Evolutionary conservation across 1,140 invertebrate genomes (phyloP).

Genomic region (Macrobrachium nipponense): DNA sequence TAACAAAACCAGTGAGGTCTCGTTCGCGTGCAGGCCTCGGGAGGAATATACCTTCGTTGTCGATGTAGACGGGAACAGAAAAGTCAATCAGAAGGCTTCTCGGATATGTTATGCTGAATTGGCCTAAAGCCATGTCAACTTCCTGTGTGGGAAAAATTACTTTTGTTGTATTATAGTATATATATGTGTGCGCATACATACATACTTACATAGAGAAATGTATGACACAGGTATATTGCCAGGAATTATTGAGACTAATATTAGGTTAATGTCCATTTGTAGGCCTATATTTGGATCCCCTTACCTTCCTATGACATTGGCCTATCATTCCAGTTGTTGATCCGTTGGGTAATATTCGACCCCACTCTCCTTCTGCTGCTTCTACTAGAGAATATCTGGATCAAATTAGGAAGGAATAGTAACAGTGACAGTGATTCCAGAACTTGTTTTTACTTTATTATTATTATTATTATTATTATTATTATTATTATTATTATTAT

Average conservation of each 20-base stretch:
- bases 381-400: not conserved
- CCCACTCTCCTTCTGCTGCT: constrained; percentile 1
- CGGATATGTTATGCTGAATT: constrained; percentile 2
- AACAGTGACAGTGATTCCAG: not conserved
- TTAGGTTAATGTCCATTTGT: too few relatives aligned
- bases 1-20: not conserved
- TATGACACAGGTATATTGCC: too few relatives aligned
- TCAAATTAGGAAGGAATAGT: too few relatives aligned
- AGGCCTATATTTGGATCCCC: not conserved
- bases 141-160: not conserved
- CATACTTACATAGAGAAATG: too few relatives aligned
- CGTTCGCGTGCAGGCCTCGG: not conserved
- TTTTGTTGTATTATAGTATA: not conserved
- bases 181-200: too few relatives aligned
- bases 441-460: too few relatives aligned
- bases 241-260: too few relatives aligned
- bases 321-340: not conserved
- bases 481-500: too few relatives aligned
- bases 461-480: too few relatives aligned
- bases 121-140: constrained; percentile 18
- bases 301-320: not conserved
- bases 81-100: not conserved
- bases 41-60: not conserved
- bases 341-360: not conserved
- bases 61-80: not conserved